Evolutionary conservation across 2,797 vertebrate genomes (phyloP), one percentile per base, ranked within the genome.

Genomic region (Schizothorax lantsangensis): DNA sequence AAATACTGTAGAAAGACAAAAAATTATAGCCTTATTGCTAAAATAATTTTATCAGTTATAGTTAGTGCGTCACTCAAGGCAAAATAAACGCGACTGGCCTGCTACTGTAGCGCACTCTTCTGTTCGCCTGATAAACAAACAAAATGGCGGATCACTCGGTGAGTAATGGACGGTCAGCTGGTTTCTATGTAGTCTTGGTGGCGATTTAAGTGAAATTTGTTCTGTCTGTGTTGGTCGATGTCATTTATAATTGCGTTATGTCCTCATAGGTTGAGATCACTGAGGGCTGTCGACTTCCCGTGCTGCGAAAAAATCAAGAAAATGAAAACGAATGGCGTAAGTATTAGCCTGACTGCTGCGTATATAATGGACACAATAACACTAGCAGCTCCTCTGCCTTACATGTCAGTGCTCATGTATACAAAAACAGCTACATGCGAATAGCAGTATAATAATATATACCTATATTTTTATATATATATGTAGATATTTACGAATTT

Each of bases 261-360:
- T 88, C 5, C 40, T 36, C 4, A 14, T 43, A 90, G 85, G 54
- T 57, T 62, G 89, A 90, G 36, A 26, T 91, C 43, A 89, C 89
- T 26, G 97, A 99, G 91, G 97, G 97, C 91, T 99, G 97, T 91
- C 96, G 97, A 89, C 95, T 99, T 15, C 97, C 97, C 0, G 97
- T 99, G 88, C 95, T 98, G 85, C 96, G 97, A 89, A 97, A 97
- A 93, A 99, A 99, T 92, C 97, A 99, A 93, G 97, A 98, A 92
- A 97, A 98, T 90, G 97, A 98, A 89, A 97, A 98, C 93, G 97
- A 98, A 93, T 98, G 97, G 97, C 97, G 97, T 98, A 95, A 97
- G 97, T 96, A 94, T 72, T 90, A 91, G 89, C 84, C 86, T 79
- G 88, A 33, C 81, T 84, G 86, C 85, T 15, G 73, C 30, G n/a